Conservation (phyloP, 2,888 invertebrate genomes). For the Drosophila fulvimacula region DNA sequence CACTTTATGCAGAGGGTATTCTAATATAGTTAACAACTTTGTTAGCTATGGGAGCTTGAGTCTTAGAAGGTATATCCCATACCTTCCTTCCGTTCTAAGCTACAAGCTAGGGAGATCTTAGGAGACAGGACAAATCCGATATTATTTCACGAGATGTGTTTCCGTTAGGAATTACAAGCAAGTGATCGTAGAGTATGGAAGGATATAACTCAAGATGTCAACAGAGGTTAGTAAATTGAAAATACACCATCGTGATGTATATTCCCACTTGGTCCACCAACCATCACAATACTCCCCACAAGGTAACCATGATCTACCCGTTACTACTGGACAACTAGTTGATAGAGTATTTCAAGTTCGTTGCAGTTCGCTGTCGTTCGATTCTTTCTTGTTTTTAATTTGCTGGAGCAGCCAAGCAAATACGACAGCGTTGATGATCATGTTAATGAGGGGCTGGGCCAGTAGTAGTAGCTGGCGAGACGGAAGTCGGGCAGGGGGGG, state of each 20-base stretch:
- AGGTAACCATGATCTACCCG: not conserved
- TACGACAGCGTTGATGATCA: slow-evolving; percentile 81
- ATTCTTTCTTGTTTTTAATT: slow-evolving; percentile 58
- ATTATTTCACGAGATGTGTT: too few relatives aligned
- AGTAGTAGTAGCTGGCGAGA: slow-evolving; percentile 6
- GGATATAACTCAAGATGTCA: too few relatives aligned
- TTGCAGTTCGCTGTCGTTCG: not conserved
- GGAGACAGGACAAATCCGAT: too few relatives aligned
- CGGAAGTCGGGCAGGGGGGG: not conserved
- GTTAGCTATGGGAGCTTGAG: not conserved
- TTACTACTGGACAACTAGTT: not conserved
- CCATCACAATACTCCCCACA: too few relatives aligned
- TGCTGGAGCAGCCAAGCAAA: slow-evolving; percentile 73
- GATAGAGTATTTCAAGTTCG: slow-evolving; percentile 11
- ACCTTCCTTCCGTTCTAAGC: too few relatives aligned
- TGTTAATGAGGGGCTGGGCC: slow-evolving; percentile 78
- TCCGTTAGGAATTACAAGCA: too few relatives aligned
- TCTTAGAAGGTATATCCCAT: not conserved
- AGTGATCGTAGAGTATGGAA: too few relatives aligned
- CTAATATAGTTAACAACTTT: not conserved
- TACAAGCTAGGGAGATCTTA: too few relatives aligned
- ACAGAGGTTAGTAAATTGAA: too few relatives aligned
- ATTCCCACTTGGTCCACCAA: too few relatives aligned
- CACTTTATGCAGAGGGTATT: slow-evolving; percentile 5
- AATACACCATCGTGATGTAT: too few relatives aligned